A percentile compares a stretch with the other conserved stretches of the same genome.
These are phyloP conservation scores for Emesis furor DNA, from an alignment of 2,888 invertebrate species.

Conservation along the genomic window DNA sequence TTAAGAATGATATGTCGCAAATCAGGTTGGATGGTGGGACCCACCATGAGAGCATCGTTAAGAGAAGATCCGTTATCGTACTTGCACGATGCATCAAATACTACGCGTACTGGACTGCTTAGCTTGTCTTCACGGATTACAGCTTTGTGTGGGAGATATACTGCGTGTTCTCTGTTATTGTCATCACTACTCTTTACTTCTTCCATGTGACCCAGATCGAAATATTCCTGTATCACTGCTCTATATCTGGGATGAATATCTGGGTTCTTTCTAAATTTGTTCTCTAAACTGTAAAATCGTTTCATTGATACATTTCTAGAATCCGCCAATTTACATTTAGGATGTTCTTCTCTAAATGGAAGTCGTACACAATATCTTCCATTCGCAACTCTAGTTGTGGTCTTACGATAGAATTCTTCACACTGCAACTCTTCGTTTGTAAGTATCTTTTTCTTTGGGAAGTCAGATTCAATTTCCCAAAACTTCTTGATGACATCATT, in stretches of 20 bases:
- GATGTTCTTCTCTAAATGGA: slow-evolving; percentile 41
- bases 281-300: slow-evolving; percentile 24
- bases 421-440: slow-evolving; percentile 46
- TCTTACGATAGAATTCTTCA: slow-evolving; percentile 39
- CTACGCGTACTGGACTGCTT: slow-evolving; percentile 73
- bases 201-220: slow-evolving; percentile 31
- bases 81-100: slow-evolving; percentile 62
- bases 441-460: background rate
- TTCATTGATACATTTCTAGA: slow-evolving; percentile 24
- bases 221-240: slow-evolving; percentile 27
- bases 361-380: slow-evolving; percentile 59
- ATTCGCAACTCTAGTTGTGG: slow-evolving; percentile 40
- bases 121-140: slow-evolving; percentile 70
- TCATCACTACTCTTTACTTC: slow-evolving; percentile 15
- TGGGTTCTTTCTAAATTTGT: background rate
- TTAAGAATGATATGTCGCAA: background rate
- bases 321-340: slow-evolving; percentile 26
- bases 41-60: background rate
- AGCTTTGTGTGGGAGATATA: slow-evolving; percentile 76
- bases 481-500: slow-evolving; percentile 36
- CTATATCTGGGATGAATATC: background rate
- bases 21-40: background rate
- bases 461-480: background rate
- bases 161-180: background rate
- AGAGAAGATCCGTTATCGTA: background rate